Base-by-base conservation (phyloP, 2,888 invertebrate species). In the Plagodis pulveraria region DNA sequence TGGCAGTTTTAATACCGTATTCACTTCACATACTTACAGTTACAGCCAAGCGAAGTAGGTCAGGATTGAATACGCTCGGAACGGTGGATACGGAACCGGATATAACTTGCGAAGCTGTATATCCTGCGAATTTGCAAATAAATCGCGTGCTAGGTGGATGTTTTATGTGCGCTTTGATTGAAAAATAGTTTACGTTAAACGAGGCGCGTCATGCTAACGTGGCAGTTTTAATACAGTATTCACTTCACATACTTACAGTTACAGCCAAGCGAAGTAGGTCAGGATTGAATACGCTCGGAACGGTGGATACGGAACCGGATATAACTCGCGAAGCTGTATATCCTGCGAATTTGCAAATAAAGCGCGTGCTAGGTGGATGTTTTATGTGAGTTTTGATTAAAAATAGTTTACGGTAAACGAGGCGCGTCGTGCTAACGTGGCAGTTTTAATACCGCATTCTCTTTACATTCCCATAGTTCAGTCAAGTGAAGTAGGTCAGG, bases 341-440 rank as follows among this genome's bases (percentile, higher is more conserved):
- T 69, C 75, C 73, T 74, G 72, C 75, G 70, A 76, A 78, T 68
- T 77, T 77, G 72, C 69, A 69, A 73, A 71, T 70, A 71, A 71
- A 62, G 66, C 60, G 59, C 40, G 53, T 45, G 59, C 62, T 64
- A 22, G 22, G 22, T 22, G 22, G 62, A 60, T 63, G 67, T 62
- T 71, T 67, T 74, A 74, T 65, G 69, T 54, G 36, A 7, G 43
- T 8, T 40, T 8, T 41, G n/a, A 10, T 41, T 10, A 41, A 41
- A 41, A 41, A 6, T 6, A 2, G 9, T 41, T 41, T 2, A 22
- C 6, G 22, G 4, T 32, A 8, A 34, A 11, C 46, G 9, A 36
- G 6, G 9, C 2, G 10, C 40, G 40, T 40, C 40, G 22, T 22
- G n/a, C n/a, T 22, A 22, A 22, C 22, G 22, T 22, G 22, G 10